These are phyloP conservation scores for Diabrotica balteata DNA, from an alignment of 2,888 invertebrate species.

Conservation along the genomic window DNA sequence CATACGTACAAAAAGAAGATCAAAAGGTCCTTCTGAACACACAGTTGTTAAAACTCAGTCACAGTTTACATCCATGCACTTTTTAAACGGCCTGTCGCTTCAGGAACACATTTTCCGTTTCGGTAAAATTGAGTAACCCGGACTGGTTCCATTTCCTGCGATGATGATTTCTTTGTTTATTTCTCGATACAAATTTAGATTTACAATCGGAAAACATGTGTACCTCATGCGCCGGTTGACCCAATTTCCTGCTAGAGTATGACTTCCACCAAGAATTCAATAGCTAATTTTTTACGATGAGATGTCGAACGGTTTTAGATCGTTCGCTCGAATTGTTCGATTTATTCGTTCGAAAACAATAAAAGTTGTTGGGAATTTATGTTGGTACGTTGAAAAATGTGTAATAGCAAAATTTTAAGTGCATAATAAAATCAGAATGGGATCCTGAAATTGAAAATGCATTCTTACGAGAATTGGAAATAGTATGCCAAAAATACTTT, in stretches of 20 bases:
- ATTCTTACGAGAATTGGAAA: too few species aligned
- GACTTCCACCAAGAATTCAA: too few species aligned
- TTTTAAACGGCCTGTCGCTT: too few species aligned
- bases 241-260: conserved; percentile 25
- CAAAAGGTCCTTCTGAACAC: too few species aligned
- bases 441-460: too few species aligned
- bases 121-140: conserved; percentile 13
- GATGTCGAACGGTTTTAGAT: too few species aligned
- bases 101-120: not conserved
- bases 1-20: too few species aligned
- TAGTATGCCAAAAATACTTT: too few species aligned
- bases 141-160: conserved; percentile 40
- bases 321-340: not conserved
- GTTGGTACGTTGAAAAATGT: not conserved
- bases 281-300: too few species aligned
- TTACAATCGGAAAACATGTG: conserved; percentile 40
- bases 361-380: conserved; percentile 1
- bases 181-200: conserved; percentile 43
- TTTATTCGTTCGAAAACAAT: not conserved
- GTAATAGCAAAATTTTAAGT: not conserved
- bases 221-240: conserved; percentile 35
- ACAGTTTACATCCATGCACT: too few species aligned
- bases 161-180: conserved; percentile 47
- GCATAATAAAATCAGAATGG: not conserved
- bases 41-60: too few species aligned